A percentile compares a stretch with the other conserved stretches of the same genome.
Evolutionary conservation across 2,888 invertebrate species (phyloP).

Genomic region (Luperina testacea): DNA sequence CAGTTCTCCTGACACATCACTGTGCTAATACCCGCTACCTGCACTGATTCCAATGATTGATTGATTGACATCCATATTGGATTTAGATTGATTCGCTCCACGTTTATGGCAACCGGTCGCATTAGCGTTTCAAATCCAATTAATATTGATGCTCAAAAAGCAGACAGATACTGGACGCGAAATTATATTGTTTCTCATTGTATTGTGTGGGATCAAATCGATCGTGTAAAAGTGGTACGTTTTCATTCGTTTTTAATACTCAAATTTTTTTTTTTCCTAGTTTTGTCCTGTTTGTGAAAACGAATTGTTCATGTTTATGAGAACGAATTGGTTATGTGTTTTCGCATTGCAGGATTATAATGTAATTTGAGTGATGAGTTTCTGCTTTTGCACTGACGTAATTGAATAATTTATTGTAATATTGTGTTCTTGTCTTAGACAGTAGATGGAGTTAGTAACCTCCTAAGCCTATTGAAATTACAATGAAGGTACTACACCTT

Average conservation of each 20-base stretch:
- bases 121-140: constrained; percentile 46
- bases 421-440: neutral
- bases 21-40: constrained; percentile 10
- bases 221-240: constrained; percentile 3
- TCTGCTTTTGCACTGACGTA: neutral
- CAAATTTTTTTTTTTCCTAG: constrained; percentile 25
- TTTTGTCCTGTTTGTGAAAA: constrained; percentile 3
- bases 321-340: neutral
- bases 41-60: constrained; percentile 49
- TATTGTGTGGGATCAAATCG: constrained; percentile 32
- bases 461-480: neutral
- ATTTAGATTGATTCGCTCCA: constrained; percentile 54
- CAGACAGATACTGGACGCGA: constrained; percentile 14
- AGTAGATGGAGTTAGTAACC: neutral
- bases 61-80: constrained; percentile 50
- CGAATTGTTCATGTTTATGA: neutral
- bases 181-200: constrained; percentile 34
- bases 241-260: constrained; percentile 40
- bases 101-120: constrained; percentile 13
- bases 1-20: neutral
- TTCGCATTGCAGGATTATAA: constrained; percentile 10
- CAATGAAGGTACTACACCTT: neutral
- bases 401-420: neutral
- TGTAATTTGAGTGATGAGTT: constrained; percentile 1
- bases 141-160: constrained; percentile 51